Evolutionary conservation across 2,888 invertebrate genomes (phyloP), one percentile per base, ranked within the genome.

Genomic region (Netelia fuscicornis): DNA sequence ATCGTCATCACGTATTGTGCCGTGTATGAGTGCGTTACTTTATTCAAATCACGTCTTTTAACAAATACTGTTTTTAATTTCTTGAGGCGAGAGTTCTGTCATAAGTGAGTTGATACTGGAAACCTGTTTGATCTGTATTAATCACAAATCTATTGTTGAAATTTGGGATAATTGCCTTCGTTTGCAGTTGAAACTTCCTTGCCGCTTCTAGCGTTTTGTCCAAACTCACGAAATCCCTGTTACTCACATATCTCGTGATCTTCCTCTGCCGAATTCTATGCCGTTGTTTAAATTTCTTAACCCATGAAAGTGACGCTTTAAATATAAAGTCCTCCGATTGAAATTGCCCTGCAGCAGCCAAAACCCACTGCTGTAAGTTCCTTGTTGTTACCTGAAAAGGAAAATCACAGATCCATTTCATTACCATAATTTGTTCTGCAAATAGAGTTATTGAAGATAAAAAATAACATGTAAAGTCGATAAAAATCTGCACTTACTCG

Each of bases 11-110:
- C 30, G 30, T 30, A 2, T 30, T 30, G 30, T 3, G 30, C 30
- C 30, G 2, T 30, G 2, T 86, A 84, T 11, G 86, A 78, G 48
- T 87, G 20, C 20, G 82, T 84, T 30, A 78, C 71, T 68, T 82
- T 86, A 20, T 84, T 87, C 65, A 84, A 62, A 48, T 76, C 64
- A 30, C 62, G 13, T 20, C 56, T 75, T 54, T 83, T 79, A 30
- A 76, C 76, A 37, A 85, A 68, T 20, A 83, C 75, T 20, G 62
- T 79, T 70, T 85, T 85, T n/a, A 44, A n/a, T 65, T 67, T 30
- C 70, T 56, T 67, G 30, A 68, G n/a, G 83, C 25, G 44, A 74
- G 75, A 67, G 74, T 85, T 42, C 85, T 85, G 17, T 83, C 64
- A 23, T 17, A 72, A 10, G 58, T 77, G 11, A 75, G 75, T 42